A percentile compares a stretch with the other conserved stretches of the same genome.
phyloP scores from a whole-genome alignment of 30 jellyfish, hydroid and myxozoan species.

The Hydra vulgaris region DNA sequence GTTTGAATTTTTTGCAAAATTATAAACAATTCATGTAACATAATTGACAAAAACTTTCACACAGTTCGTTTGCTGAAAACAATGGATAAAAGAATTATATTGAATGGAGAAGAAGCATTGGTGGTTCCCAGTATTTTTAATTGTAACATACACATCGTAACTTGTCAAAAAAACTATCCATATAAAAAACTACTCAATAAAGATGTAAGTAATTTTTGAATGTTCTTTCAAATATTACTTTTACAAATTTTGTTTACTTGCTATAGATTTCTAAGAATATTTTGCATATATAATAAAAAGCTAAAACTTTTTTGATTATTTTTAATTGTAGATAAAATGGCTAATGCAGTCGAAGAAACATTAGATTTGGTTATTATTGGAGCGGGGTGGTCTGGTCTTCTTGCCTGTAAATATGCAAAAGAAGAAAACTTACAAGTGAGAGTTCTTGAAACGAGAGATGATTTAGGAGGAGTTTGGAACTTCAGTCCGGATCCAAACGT shows the following conservation, averaged over 20 bases:
- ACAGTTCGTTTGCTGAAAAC: background rate
- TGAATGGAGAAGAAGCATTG: background rate
- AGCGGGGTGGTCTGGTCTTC: conserved; percentile 90
- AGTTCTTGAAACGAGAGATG: conserved; percentile 59
- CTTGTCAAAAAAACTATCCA: background rate
- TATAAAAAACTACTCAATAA: too few relatives aligned
- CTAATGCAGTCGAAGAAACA: conserved; percentile 40
- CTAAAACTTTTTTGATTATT: too few relatives aligned
- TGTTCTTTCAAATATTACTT: too few relatives aligned
- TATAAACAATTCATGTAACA: too few relatives aligned
- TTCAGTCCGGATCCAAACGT: conserved; percentile 44
- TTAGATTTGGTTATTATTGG: conserved; percentile 62
- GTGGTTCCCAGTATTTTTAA: background rate
- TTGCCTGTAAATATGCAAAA: conserved; percentile 64
- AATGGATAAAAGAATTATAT: background rate
- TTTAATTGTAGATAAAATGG: conserved; percentile 23
- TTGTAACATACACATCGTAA: background rate
- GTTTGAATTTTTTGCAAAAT: too few relatives aligned
- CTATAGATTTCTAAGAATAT: too few relatives aligned
- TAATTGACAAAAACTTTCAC: too few relatives aligned
- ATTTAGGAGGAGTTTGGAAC: conserved; percentile 84
- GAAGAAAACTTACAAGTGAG: conserved; percentile 44
- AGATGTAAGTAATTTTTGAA: too few relatives aligned
- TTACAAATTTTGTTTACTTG: too few relatives aligned
- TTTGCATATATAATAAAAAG: too few relatives aligned